phyloP scores from a whole-genome alignment of 2,888 invertebrate genomes.

The Papilio protenor region DNA sequence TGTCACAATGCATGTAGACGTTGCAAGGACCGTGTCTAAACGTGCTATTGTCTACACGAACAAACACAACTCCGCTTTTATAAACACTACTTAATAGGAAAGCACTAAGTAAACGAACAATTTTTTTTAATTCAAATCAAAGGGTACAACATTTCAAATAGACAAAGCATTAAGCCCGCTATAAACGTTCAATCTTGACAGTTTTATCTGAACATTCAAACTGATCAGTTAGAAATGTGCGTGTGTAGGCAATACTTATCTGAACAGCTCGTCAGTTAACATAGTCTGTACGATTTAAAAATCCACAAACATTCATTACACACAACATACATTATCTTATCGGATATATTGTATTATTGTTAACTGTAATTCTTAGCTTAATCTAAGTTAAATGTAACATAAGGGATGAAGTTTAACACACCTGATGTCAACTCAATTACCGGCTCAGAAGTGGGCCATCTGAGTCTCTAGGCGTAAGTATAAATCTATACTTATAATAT shows the following conservation, averaged over 20 bases:
- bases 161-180: no score
- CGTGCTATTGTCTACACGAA: slow-evolving; percentile 14
- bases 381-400: slow-evolving; percentile 2
- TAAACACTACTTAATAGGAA: neutral
- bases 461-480: neutral
- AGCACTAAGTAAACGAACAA: neutral
- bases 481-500: no score
- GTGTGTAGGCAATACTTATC: no score
- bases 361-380: neutral
- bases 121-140: neutral
- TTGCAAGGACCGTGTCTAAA: slow-evolving; percentile 6
- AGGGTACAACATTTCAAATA: neutral
- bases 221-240: no score
- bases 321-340: neutral
- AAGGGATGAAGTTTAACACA: neutral
- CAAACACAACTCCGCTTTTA: slow-evolving; percentile 24
- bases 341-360: neutral
- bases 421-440: slow-evolving; percentile 4
- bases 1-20: slow-evolving; percentile 9
- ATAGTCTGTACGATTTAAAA: no score
- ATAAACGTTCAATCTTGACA: neutral
- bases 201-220: no score
- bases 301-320: no score
- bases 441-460: neutral
- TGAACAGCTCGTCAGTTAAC: no score